Conservation (phyloP, 1,140 invertebrate genomes). For the Oryzaephilus surinamensis region DNA sequence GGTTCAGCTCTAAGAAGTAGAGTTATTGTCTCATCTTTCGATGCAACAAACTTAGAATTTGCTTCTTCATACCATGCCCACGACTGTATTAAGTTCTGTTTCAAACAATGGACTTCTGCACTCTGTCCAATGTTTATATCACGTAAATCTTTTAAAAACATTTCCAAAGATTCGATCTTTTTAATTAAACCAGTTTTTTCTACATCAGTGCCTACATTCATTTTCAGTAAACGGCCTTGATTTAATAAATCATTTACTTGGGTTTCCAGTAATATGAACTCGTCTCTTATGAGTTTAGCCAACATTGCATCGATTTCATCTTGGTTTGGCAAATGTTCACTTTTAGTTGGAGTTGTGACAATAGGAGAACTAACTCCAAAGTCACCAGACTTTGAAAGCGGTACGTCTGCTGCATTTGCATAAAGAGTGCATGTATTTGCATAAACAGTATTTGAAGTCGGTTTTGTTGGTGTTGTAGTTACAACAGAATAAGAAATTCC, state of each 20-base stretch:
- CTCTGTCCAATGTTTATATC: slow-evolving; percentile 40
- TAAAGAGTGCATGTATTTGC: too few species aligned
- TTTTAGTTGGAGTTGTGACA: too few species aligned
- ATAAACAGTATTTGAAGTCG: too few species aligned
- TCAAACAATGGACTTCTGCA: slow-evolving; percentile 42
- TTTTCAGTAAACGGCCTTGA: slow-evolving; percentile 38
- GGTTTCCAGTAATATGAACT: slow-evolving; percentile 51
- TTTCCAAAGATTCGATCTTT: slow-evolving; percentile 33
- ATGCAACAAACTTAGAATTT: slow-evolving; percentile 37
- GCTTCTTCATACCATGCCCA: slow-evolving; percentile 54
- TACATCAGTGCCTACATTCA: slow-evolving; percentile 42
- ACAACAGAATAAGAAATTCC: too few species aligned
- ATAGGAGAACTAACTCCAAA: slow-evolving; percentile 3
- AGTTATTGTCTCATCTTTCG: slow-evolving; percentile 43
- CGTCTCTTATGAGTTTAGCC: slow-evolving; percentile 35
- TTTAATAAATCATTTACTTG: slow-evolving; percentile 49
- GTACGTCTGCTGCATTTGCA: too few species aligned
- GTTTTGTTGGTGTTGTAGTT: too few species aligned
- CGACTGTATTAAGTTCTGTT: slow-evolving; percentile 47
- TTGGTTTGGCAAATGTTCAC: too few species aligned
- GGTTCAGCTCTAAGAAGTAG: slow-evolving; percentile 41
- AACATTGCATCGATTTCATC: slow-evolving; percentile 29
- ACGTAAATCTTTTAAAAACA: slow-evolving; percentile 43
- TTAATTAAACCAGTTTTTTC: slow-evolving; percentile 41
- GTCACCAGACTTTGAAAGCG: too few species aligned